phyloP scores from a whole-genome alignment of 2,888 invertebrate species.

The Eutolmus rufibarbis region DNA sequence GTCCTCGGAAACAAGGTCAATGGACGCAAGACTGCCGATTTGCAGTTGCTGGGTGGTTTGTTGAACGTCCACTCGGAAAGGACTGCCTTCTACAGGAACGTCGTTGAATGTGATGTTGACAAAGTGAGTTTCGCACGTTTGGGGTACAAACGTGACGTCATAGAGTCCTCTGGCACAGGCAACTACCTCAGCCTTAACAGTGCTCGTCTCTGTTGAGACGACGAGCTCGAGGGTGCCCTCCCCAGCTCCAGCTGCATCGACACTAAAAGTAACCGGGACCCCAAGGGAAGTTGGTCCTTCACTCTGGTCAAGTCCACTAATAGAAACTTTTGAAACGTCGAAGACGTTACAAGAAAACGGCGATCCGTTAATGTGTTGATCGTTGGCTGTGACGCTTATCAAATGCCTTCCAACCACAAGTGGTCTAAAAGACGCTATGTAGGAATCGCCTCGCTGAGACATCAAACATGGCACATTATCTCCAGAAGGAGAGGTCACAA shows the following conservation, averaged over 20 bases:
- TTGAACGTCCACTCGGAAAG: constrained; percentile 81
- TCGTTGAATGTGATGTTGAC: constrained; percentile 95
- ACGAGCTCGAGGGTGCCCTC: constrained; percentile 92
- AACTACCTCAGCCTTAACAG: constrained; percentile 87
- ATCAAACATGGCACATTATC: constrained; percentile 78
- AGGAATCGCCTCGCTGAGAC: constrained; percentile 72
- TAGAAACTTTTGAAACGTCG: constrained; percentile 83
- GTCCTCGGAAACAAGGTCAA: constrained; percentile 70
- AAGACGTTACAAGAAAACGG: constrained; percentile 95
- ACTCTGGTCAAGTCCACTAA: constrained; percentile 71
- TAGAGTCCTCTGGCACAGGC: constrained; percentile 90
- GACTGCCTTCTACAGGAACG: constrained; percentile 88
- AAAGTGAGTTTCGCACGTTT: constrained; percentile 86
- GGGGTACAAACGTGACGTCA: constrained; percentile 91
- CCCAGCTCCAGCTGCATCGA: constrained; percentile 94
- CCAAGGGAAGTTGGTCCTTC: constrained; percentile 68
- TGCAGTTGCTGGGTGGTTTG: constrained; percentile 79
- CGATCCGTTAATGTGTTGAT: constrained; percentile 86
- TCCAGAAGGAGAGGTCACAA: constrained; percentile 84
- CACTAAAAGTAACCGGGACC: constrained; percentile 88
- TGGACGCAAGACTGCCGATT: constrained; percentile 67
- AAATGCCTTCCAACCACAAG: constrained; percentile 87
- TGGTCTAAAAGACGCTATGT: constrained; percentile 82
- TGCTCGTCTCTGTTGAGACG: constrained; percentile 87
- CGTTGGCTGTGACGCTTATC: constrained; percentile 81